Conservation (phyloP, 92 coral and sea anemone genomes). For the Zoanthus sociatus region DNA sequence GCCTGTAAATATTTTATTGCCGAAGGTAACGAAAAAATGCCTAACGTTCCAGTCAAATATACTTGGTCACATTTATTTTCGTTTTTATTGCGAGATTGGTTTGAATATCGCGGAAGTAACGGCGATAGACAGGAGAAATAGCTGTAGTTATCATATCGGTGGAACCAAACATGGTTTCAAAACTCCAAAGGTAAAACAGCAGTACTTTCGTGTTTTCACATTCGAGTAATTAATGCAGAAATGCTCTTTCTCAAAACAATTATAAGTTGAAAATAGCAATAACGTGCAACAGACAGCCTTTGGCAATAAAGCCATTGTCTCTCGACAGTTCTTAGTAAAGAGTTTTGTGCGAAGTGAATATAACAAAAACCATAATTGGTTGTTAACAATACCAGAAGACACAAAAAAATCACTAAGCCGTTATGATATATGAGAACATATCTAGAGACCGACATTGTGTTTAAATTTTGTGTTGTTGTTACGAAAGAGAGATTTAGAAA, state of each 20-base stretch:
- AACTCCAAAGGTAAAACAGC: not conserved
- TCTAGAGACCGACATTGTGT: not conserved
- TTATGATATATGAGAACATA: not conserved
- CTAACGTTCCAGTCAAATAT: not conserved
- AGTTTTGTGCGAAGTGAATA: not conserved
- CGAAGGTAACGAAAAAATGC: not conserved
- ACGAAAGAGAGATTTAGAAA: not conserved
- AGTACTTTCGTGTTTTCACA: not conserved
- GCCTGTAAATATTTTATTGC: not conserved
- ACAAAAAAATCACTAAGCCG: not conserved
- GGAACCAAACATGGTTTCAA: not conserved
- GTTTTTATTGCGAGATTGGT: not conserved
- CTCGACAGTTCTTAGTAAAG: not conserved
- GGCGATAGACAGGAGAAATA: too few species aligned
- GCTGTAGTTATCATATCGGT: not conserved
- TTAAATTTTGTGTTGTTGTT: slow-evolving; percentile 6
- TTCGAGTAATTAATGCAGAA: slow-evolving; percentile 21
- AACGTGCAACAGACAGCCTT: not conserved
- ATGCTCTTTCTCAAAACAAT: slow-evolving; percentile 9
- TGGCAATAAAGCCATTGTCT: not conserved
- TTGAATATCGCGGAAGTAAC: not conserved
- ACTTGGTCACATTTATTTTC: not conserved
- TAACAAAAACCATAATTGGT: not conserved
- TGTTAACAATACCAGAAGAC: not conserved
- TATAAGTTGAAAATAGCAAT: slow-evolving; percentile 20